A percentile compares a stretch with the other conserved stretches of the same genome.
phyloP scores from a whole-genome alignment of 2,888 invertebrate species.

The Troides helena region DNA sequence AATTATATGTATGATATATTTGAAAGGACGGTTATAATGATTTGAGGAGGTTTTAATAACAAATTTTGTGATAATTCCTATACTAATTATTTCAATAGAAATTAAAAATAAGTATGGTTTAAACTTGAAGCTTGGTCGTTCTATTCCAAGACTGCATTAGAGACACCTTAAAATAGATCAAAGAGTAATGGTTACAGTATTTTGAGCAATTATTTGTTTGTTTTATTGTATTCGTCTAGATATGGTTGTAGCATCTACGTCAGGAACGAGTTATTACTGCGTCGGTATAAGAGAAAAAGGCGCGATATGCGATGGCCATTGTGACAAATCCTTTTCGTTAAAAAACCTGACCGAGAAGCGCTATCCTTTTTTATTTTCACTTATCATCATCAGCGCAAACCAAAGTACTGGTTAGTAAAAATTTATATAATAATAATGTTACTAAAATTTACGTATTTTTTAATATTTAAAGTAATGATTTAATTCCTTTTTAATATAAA shows the following conservation, averaged over 20 bases:
- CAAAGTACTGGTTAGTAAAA: background rate
- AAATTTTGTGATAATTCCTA: no score
- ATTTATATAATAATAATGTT: no score
- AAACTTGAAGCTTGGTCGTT: slow-evolving; percentile 28
- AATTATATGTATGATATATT: no score
- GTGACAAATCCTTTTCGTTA: slow-evolving; percentile 30
- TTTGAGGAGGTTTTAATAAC: no score
- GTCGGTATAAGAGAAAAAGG: slow-evolving; percentile 24
- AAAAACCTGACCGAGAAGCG: slow-evolving; percentile 3
- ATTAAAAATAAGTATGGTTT: background rate
- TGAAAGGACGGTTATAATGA: no score
- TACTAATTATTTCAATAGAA: background rate
- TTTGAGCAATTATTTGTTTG: slow-evolving; percentile 29
- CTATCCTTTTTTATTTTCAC: slow-evolving; percentile 7
- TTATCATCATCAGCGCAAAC: slow-evolving; percentile 1
- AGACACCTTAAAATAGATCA: slow-evolving; percentile 52
- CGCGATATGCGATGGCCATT: slow-evolving; percentile 24
- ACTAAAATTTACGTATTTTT: background rate
- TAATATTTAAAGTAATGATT: background rate
- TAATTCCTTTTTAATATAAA: no score
- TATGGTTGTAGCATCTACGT: slow-evolving; percentile 28
- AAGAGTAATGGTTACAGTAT: slow-evolving; percentile 41
- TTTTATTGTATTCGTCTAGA: slow-evolving; percentile 26
- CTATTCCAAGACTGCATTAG: slow-evolving; percentile 47
- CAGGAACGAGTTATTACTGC: slow-evolving; percentile 27